Evolutionary conservation across 2,113 vertebrate species (phyloP).

Genomic region (Platichthys flesus): DNA sequence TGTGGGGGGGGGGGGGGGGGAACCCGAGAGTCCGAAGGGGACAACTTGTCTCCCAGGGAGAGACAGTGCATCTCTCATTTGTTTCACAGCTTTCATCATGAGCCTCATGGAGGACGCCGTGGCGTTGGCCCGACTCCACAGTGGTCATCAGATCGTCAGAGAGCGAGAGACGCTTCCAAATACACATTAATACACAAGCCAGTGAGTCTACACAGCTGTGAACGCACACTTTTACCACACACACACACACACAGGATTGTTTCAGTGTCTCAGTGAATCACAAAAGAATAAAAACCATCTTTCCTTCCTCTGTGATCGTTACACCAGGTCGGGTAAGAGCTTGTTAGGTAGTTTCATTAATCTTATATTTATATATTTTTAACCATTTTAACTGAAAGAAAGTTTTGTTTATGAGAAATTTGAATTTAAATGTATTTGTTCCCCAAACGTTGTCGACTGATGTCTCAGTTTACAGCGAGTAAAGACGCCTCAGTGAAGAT

Average conservation of each 20-base stretch:
- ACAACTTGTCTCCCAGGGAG: background rate
- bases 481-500: no score
- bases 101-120: background rate
- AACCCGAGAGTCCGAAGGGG: constrained; percentile 25
- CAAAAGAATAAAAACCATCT: constrained; percentile 12
- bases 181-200: constrained; percentile 59
- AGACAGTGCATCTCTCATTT: constrained; percentile 14
- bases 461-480: no score
- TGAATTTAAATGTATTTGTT: no score
- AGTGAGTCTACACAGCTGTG: constrained; percentile 64
- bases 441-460: no score
- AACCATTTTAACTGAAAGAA: no score
- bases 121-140: background rate
- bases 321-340: no score
- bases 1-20: background rate
- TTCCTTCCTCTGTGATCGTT: no score
- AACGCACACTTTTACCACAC: constrained; percentile 34
- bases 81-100: constrained; percentile 36
- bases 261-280: constrained; percentile 26
- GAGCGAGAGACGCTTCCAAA: constrained; percentile 25
- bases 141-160: constrained; percentile 9
- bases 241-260: background rate
- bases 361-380: no score
- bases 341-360: no score
- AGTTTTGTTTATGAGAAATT: no score